Evolutionary conservation across 2,888 invertebrate species (phyloP).

Genomic region (Oligia strigilis): DNA sequence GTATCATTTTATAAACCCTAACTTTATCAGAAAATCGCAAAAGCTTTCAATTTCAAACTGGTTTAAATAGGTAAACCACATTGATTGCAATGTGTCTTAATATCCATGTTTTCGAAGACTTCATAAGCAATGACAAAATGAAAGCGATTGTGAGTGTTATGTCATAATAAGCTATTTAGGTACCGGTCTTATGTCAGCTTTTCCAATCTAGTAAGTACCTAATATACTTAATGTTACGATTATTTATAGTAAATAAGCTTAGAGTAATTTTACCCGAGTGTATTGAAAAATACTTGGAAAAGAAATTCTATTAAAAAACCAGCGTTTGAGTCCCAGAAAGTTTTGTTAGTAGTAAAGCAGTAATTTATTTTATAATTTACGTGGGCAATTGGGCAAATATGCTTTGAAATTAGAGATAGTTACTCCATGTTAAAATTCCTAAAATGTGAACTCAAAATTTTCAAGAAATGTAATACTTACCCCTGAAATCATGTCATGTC

Average conservation of each 20-base stretch:
- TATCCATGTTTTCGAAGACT: background rate
- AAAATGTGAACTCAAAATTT: background rate
- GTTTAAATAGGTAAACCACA: background rate
- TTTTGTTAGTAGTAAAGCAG: background rate
- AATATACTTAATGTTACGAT: background rate
- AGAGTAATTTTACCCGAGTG: background rate
- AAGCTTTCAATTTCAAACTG: background rate
- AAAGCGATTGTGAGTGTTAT: background rate
- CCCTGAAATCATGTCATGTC: background rate
- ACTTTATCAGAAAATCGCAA: background rate
- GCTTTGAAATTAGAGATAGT: constrained; percentile 13
- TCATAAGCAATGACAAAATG: background rate
- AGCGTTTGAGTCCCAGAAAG: background rate
- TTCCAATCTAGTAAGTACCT: background rate
- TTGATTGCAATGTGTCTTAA: background rate
- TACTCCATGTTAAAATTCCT: background rate
- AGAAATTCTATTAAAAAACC: background rate
- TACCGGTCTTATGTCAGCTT: background rate
- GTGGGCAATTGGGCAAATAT: background rate
- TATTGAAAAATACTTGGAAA: background rate
- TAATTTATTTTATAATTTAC: constrained; percentile 11
- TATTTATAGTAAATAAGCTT: background rate
- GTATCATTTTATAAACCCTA: background rate
- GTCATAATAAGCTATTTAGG: background rate
- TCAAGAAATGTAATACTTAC: background rate